Percentiles rank a stretch among this genome's conserved stretches.
These are phyloP conservation scores for Sylvia atricapilla DNA, from an alignment of 2,113 vertebrate genomes.

Conservation along the genomic window DNA sequence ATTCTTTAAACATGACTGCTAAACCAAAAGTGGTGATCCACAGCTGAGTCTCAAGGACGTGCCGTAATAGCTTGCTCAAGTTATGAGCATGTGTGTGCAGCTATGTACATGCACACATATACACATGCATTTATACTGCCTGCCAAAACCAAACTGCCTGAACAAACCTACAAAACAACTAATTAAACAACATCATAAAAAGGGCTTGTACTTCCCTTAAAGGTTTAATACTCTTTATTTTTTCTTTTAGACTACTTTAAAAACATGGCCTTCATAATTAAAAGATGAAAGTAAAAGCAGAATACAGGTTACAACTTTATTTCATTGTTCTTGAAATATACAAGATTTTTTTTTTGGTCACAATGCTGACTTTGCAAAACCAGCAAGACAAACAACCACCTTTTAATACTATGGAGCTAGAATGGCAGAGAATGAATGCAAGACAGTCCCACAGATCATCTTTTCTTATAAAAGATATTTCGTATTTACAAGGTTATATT, in stretches of 20 bases:
- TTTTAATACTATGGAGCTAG: not conserved
- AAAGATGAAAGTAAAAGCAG: not conserved
- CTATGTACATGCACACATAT: not conserved
- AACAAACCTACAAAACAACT: not conserved
- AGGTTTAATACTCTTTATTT: not conserved
- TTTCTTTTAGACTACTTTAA: not conserved
- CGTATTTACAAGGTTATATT: not conserved
- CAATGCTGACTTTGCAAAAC: not conserved
- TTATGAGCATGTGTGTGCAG: not conserved
- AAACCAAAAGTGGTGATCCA: not conserved
- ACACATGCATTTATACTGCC: not conserved
- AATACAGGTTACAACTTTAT: not conserved
- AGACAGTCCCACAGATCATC: not conserved
- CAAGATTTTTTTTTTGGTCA: not conserved
- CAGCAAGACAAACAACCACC: not conserved
- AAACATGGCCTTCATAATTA: not conserved
- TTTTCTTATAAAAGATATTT: not conserved
- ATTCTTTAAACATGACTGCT: not conserved
- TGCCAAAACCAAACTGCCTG: conserved; percentile 2
- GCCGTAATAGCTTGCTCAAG: not conserved
- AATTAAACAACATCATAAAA: not conserved
- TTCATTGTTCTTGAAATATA: not conserved
- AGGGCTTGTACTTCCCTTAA: not conserved
- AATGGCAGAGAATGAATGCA: not conserved
- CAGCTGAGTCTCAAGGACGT: not conserved